Conservation (phyloP, 2,888 invertebrate genomes). For the Microdon myrmicae region DNA sequence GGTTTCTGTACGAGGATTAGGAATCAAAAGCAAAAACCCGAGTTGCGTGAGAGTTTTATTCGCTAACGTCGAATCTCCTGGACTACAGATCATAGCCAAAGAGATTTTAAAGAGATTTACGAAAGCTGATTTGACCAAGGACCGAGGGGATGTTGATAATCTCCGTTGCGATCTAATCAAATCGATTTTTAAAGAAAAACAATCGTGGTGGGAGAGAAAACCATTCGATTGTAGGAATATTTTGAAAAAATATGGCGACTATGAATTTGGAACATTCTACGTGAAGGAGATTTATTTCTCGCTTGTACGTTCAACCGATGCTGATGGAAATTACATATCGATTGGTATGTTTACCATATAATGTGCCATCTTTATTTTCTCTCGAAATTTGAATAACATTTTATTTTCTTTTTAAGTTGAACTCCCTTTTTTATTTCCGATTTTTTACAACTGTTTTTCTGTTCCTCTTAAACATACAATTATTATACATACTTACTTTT, state of each 20-base stretch:
- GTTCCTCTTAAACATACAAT: too few species aligned
- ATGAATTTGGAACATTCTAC: slow-evolving; percentile 75
- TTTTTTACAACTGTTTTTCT: too few species aligned
- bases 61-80: slow-evolving; percentile 71
- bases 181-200: too few species aligned
- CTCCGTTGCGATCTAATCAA: slow-evolving; percentile 91
- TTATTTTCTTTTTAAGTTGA: too few species aligned
- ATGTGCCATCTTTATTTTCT: too few species aligned
- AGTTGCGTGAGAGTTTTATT: slow-evolving; percentile 82
- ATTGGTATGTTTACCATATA: slow-evolving; percentile 60
- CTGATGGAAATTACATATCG: slow-evolving; percentile 75
- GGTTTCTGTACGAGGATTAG: slow-evolving; percentile 77
- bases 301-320: slow-evolving; percentile 69
- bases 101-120: slow-evolving; percentile 71
- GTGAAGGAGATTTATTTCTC: slow-evolving; percentile 79
- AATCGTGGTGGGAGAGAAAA: slow-evolving; percentile 67
- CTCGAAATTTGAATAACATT: too few species aligned
- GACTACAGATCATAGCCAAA: slow-evolving; percentile 76
- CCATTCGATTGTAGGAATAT: slow-evolving; percentile 75
- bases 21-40: slow-evolving; percentile 95
- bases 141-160: slow-evolving; percentile 74
- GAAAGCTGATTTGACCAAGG: slow-evolving; percentile 71
- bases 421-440: too few species aligned
- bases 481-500: too few species aligned
- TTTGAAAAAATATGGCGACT: slow-evolving; percentile 74